A percentile compares a stretch with the other conserved stretches of the same genome.
Evolutionary conservation across 2,888 invertebrate species (phyloP).

Genomic region (Iphiclides podalirius): DNA sequence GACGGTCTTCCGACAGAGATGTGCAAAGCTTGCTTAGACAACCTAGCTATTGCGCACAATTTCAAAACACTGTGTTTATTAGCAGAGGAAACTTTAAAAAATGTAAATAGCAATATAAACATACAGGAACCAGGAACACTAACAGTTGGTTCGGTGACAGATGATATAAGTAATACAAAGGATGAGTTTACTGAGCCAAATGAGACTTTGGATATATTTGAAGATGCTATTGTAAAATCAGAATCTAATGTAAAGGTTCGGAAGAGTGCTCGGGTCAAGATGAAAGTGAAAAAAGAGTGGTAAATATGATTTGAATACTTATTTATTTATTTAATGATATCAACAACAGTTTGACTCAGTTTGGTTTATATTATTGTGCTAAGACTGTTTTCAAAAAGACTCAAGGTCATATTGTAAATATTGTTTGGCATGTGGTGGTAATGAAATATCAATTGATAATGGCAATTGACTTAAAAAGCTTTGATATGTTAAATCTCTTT

Average conservation of each 20-base stretch:
- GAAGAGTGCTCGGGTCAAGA: slow-evolving; percentile 6
- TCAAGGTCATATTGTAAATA: too few relatives aligned
- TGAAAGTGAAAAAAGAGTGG: slow-evolving; percentile 10
- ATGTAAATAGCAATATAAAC: slow-evolving; percentile 32
- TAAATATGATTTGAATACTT: not conserved
- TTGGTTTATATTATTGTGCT: too few relatives aligned
- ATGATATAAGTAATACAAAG: slow-evolving; percentile 14
- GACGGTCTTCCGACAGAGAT: slow-evolving; percentile 41
- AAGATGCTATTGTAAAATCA: not conserved
- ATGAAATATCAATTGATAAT: too few relatives aligned
- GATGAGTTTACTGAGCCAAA: slow-evolving; percentile 23
- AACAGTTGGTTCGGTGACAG: not conserved
- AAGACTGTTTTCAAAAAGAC: too few relatives aligned
- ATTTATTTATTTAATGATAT: not conserved
- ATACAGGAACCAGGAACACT: slow-evolving; percentile 18
- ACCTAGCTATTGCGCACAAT: slow-evolving; percentile 40
- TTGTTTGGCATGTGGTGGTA: too few relatives aligned
- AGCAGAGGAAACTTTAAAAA: slow-evolving; percentile 38
- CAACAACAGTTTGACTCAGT: not conserved
- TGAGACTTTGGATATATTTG: slow-evolving; percentile 15
- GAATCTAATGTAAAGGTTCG: not conserved
- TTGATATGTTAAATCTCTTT: too few relatives aligned
- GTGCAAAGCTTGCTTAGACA: slow-evolving; percentile 39
- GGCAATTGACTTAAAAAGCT: too few relatives aligned
- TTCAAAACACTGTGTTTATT: slow-evolving; percentile 47